A percentile compares a stretch with the other conserved stretches of the same genome.
phyloP scores from a whole-genome alignment of 2,113 vertebrate genomes.

The Candoia aspera region DNA sequence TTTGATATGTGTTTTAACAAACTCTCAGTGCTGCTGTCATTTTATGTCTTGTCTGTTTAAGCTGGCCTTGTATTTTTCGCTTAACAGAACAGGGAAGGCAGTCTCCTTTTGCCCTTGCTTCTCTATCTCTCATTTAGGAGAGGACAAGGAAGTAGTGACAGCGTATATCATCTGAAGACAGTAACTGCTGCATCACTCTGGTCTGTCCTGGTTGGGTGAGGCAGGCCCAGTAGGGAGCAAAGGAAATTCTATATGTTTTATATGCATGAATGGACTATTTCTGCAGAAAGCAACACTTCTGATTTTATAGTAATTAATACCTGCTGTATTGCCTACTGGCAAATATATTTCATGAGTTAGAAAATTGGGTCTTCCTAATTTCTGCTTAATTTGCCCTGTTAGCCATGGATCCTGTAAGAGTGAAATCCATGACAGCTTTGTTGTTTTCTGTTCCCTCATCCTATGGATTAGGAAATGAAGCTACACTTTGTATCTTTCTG shows the following conservation, averaged over 20 bases:
- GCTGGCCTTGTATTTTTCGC: neutral
- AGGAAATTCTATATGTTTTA: neutral
- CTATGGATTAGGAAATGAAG: neutral
- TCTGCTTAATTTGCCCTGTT: neutral
- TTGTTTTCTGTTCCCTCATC: neutral
- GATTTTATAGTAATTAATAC: neutral
- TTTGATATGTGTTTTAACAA: neutral
- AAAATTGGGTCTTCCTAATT: neutral
- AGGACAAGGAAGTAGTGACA: neutral
- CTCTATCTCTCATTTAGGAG: neutral
- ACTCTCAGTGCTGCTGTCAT: neutral
- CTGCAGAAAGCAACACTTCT: neutral
- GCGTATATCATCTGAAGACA: neutral
- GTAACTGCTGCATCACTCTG: neutral
- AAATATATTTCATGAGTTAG: neutral
- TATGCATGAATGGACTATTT: neutral
- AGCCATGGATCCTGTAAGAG: neutral
- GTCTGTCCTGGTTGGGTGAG: neutral
- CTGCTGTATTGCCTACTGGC: neutral
- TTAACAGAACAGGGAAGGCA: neutral
- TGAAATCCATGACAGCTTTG: neutral
- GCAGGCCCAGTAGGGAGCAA: neutral
- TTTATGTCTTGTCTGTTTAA: neutral
- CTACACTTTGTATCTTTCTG: neutral
- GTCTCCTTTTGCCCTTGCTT: neutral